Evolutionary conservation across 2,797 vertebrate species (phyloP).

Genomic region (Sebastiscus albofasciatus): DNA sequence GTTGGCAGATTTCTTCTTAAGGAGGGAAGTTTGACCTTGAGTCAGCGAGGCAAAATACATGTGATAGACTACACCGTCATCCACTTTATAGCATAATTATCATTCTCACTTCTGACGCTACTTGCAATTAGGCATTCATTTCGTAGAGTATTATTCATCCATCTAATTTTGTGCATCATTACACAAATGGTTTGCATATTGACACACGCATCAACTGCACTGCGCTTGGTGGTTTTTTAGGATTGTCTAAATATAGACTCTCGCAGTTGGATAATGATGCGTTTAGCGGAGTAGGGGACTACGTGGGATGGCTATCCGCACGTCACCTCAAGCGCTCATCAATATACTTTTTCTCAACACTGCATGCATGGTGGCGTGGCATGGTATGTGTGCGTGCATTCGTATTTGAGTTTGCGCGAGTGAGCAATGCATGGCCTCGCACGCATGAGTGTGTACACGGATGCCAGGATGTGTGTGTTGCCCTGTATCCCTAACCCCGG

Average conservation of each 20-base stretch:
- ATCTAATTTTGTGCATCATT: constrained; percentile 37
- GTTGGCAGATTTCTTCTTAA: constrained; percentile 15
- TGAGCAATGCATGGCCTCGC: background rate
- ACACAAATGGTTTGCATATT: constrained; percentile 17
- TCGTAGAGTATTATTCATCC: constrained; percentile 10
- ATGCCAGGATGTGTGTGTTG: constrained; percentile 40
- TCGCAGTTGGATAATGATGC: constrained; percentile 40
- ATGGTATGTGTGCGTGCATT: background rate
- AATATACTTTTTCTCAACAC: background rate
- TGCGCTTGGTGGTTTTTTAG: constrained; percentile 9
- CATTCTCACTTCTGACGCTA: background rate
- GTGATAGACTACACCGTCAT: background rate
- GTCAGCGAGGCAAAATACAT: background rate
- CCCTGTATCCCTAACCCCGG: constrained; percentile 38
- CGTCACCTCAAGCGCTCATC: constrained; percentile 22
- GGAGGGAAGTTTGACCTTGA: constrained; percentile 52
- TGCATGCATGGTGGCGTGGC: background rate
- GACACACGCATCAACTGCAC: constrained; percentile 35
- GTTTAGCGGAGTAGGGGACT: constrained; percentile 1
- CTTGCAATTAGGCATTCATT: constrained; percentile 32
- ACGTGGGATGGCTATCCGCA: background rate
- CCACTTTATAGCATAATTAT: constrained; percentile 6
- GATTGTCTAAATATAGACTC: constrained; percentile 46
- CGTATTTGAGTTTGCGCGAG: background rate
- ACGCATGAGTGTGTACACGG: background rate